Percentiles rank a stretch among this genome's conserved stretches.
Evolutionary conservation across 2,113 vertebrate species (phyloP).

Genomic region (Hystrix cristata): DNA sequence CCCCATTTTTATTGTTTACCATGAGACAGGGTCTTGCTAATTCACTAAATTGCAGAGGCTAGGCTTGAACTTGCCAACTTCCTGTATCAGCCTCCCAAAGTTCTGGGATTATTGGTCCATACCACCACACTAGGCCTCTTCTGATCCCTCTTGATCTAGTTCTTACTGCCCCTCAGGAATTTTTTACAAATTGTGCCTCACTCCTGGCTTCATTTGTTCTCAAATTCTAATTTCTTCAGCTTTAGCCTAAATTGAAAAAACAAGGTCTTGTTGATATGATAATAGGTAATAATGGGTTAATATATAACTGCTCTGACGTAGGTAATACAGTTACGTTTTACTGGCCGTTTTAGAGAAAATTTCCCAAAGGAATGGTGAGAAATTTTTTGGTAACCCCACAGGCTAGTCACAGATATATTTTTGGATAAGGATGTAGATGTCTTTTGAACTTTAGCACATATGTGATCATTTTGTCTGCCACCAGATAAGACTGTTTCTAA

Average conservation of each 20-base stretch:
- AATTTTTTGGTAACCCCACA: constrained; percentile 18
- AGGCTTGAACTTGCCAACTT: neutral
- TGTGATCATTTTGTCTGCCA: constrained; percentile 44
- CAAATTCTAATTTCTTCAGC: neutral
- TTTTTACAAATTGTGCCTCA: neutral
- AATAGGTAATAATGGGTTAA: neutral
- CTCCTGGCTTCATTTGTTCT: neutral
- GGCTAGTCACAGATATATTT: constrained; percentile 44
- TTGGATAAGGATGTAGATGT: neutral
- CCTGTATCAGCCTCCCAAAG: neutral
- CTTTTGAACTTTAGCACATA: constrained; percentile 53
- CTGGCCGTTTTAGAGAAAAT: constrained; percentile 18
- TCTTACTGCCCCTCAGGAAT: neutral
- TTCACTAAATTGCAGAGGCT: neutral
- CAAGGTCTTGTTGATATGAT: neutral
- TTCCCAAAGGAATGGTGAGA: constrained; percentile 51
- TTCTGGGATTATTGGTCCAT: neutral
- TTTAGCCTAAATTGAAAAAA: neutral
- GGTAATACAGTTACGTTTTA: neutral
- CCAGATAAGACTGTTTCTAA: constrained; percentile 13
- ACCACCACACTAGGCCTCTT: too few relatives aligned
- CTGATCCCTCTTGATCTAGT: neutral
- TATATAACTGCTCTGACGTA: neutral
- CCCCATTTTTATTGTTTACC: neutral
- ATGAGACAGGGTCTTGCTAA: neutral